Percentiles rank a stretch among this genome's conserved stretches.
Evolutionary conservation across 2,888 invertebrate species (phyloP).

Genomic region (Anodontia alba): DNA sequence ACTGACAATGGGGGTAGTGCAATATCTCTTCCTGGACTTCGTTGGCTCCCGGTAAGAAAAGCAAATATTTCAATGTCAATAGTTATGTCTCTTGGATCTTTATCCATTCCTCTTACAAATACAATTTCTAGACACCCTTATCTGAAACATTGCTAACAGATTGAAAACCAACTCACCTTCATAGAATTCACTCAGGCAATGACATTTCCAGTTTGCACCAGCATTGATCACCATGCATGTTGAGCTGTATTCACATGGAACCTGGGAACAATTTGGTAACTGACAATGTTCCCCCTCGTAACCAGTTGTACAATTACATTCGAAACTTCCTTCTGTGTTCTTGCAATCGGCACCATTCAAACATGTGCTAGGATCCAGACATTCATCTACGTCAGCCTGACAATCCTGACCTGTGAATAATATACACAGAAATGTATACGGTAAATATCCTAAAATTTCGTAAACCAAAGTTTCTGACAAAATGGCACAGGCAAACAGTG

Average conservation of each 20-base stretch:
- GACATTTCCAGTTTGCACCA: slow-evolving; percentile 52
- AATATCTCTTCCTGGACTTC: no score
- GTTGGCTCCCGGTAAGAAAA: no score
- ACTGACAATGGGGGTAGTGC: no score
- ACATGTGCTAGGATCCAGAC: slow-evolving; percentile 83
- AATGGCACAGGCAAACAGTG: no score
- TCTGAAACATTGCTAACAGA: no score
- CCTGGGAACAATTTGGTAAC: slow-evolving; percentile 63
- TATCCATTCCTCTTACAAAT: no score
- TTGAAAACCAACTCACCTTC: slow-evolving; percentile 71
- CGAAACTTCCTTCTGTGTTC: slow-evolving; percentile 80
- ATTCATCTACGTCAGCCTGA: slow-evolving; percentile 63
- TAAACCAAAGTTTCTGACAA: no score
- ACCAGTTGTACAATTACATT: slow-evolving; percentile 76
- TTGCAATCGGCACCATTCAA: slow-evolving; percentile 86
- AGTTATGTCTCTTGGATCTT: no score
- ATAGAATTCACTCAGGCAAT: slow-evolving; percentile 62
- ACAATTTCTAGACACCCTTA: no score
- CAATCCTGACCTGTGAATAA: slow-evolving; percentile 62
- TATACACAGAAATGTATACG: no score
- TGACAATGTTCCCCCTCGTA: slow-evolving; percentile 73
- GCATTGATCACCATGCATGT: slow-evolving; percentile 50
- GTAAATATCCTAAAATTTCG: no score
- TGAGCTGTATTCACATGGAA: slow-evolving; percentile 66
- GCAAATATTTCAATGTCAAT: no score